These are phyloP conservation scores for Balearica regulorum DNA, from an alignment of 2,797 vertebrate genomes.

Conservation along the genomic window DNA sequence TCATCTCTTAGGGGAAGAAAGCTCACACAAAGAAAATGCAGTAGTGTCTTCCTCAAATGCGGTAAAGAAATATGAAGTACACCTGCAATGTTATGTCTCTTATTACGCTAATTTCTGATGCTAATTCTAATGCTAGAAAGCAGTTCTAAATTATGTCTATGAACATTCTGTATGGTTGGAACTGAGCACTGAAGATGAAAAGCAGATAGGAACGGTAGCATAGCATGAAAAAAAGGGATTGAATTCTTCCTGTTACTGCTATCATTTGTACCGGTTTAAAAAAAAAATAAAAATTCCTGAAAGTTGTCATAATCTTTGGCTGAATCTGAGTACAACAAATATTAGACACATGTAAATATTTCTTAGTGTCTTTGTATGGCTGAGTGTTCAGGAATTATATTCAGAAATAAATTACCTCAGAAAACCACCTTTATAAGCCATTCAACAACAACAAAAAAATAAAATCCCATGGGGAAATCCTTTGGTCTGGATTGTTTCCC, in stretches of 20 bases:
- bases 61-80: rapidly evolving
- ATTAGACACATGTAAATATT: neutral
- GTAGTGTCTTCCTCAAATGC: rapidly evolving
- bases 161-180: neutral
- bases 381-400: neutral
- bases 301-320: neutral
- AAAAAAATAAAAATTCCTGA: neutral
- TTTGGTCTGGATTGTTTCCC: constrained; percentile 50
- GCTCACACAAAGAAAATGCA: neutral
- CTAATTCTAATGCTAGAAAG: neutral
- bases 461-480: constrained; percentile 15
- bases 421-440: constrained; percentile 39
- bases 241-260: neutral
- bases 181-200: neutral
- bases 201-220: rapidly evolving
- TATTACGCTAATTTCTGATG: rapidly evolving
- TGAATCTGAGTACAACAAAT: neutral
- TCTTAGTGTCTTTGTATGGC: neutral
- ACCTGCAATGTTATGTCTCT: rapidly evolving
- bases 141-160: neutral
- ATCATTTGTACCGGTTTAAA: neutral
- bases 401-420: neutral
- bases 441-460: neutral
- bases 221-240: neutral
- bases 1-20: rapidly evolving